Conservation (phyloP, 2,797 vertebrate genomes). For the Esox lucius region DNA sequence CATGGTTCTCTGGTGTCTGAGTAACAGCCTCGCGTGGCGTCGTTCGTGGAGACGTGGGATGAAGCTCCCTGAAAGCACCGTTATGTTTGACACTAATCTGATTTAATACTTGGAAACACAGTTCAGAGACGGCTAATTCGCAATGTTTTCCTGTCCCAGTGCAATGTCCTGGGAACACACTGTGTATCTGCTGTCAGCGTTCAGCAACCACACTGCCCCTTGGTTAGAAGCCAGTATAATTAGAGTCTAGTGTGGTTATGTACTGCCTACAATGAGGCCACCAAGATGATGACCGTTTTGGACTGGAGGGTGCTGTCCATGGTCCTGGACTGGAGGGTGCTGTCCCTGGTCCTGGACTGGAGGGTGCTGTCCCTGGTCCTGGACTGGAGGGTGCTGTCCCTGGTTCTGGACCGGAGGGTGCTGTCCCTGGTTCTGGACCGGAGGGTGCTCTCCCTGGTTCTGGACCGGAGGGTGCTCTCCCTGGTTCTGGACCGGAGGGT, state of each 20-base stretch:
- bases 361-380: not conserved
- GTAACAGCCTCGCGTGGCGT: slow-evolving; percentile 49
- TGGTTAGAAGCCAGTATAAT: not conserved
- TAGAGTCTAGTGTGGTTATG: slow-evolving; percentile 8
- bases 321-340: slow-evolving; percentile 1
- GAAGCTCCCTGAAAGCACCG: slow-evolving; percentile 37
- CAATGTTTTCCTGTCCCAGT: slow-evolving; percentile 1
- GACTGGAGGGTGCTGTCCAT: slow-evolving; percentile 18
- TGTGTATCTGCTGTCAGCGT: slow-evolving; percentile 22
- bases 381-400: not conserved
- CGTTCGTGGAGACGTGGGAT: slow-evolving; percentile 41
- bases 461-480: not conserved
- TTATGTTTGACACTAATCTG: slow-evolving; percentile 45
- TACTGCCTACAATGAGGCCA: not conserved
- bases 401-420: not conserved
- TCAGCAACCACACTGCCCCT: slow-evolving; percentile 13
- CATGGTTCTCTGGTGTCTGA: slow-evolving; percentile 41
- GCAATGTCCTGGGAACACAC: slow-evolving; percentile 3
- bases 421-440: not conserved
- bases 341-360: not conserved
- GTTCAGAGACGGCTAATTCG: slow-evolving; percentile 24
- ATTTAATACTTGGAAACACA: slow-evolving; percentile 37
- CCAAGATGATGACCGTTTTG: slow-evolving; percentile 12
- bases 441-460: not conserved
- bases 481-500: slow-evolving; percentile 22